Percentiles rank a stretch among this genome's conserved stretches.
phyloP scores from a whole-genome alignment of 2,888 invertebrate species.

The Elysia crispata region DNA sequence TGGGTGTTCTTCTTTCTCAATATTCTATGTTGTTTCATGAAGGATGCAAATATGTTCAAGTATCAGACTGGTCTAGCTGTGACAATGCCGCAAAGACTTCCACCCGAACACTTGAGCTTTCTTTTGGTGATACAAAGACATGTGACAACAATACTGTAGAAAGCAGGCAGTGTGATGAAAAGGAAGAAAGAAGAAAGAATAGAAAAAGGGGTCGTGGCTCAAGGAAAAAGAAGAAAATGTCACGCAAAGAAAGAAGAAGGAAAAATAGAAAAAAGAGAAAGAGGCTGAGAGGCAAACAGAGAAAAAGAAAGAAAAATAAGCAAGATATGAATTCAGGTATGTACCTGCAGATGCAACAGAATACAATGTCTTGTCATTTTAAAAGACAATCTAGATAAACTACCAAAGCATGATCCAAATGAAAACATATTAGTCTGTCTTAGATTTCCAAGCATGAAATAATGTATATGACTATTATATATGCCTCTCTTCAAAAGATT shows the following conservation, averaged over 20 bases:
- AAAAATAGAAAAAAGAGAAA: conserved; percentile 15
- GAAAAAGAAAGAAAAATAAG: not conserved
- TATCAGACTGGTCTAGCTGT: conserved; percentile 47
- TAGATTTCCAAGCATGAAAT: too few species aligned
- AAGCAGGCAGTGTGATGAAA: conserved; percentile 36
- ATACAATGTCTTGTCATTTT: too few species aligned
- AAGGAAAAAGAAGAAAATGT: not conserved
- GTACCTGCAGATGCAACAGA: not conserved
- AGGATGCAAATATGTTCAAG: conserved; percentile 39
- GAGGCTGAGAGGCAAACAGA: conserved; percentile 3
- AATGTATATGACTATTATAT: too few species aligned
- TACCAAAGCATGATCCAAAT: too few species aligned
- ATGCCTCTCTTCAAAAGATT: too few species aligned
- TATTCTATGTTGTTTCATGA: not conserved
- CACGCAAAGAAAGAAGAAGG: not conserved
- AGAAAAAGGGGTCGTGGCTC: not conserved
- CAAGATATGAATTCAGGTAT: not conserved
- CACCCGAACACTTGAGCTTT: conserved; percentile 45
- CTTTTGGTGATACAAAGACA: not conserved
- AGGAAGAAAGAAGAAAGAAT: not conserved
- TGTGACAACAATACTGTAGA: conserved; percentile 44
- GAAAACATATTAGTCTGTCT: too few species aligned
- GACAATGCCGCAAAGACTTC: conserved; percentile 29
- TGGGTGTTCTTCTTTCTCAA: too few species aligned
- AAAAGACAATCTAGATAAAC: too few species aligned